Percentiles rank a stretch among this genome's conserved stretches.
These are phyloP conservation scores for Rhyacophila evoluta DNA, from an alignment of 2,888 invertebrate species.

Conservation along the genomic window DNA sequence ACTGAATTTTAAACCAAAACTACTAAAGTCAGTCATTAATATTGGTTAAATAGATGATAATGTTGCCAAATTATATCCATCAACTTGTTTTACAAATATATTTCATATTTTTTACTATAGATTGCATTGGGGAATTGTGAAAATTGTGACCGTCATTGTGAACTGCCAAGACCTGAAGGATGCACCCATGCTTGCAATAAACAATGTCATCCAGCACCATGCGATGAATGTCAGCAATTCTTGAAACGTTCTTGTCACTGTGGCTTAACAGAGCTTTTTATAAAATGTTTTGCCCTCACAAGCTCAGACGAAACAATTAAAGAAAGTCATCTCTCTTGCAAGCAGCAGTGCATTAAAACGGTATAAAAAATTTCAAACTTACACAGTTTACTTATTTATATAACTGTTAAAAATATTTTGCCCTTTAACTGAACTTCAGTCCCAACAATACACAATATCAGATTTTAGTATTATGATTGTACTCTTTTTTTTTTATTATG, in stretches of 20 bases:
- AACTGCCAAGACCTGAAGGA: slow-evolving; percentile 74
- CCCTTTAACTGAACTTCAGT: no score
- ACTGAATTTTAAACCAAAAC: no score
- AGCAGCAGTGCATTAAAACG: slow-evolving; percentile 87
- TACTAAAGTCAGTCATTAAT: no score
- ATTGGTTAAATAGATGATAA: no score
- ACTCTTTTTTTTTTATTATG: no score
- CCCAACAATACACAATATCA: no score
- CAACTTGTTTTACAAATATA: background rate
- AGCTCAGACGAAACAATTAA: slow-evolving; percentile 63
- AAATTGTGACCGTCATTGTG: slow-evolving; percentile 73
- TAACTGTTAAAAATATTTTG: no score
- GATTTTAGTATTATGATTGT: no score
- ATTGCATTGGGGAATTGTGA: slow-evolving; percentile 64
- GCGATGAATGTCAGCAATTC: slow-evolving; percentile 79
- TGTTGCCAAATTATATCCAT: background rate
- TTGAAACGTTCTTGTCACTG: slow-evolving; percentile 86
- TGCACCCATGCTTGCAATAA: slow-evolving; percentile 81
- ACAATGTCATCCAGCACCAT: slow-evolving; percentile 79
- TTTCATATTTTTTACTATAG: background rate
- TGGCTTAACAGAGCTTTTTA: slow-evolving; percentile 79
- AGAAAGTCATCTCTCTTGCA: slow-evolving; percentile 71
- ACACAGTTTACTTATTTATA: no score
- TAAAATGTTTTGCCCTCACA: slow-evolving; percentile 79
- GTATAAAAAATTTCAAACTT: no score